phyloP scores from a whole-genome alignment of 2,888 invertebrate genomes.

The Drosophila yooni region DNA sequence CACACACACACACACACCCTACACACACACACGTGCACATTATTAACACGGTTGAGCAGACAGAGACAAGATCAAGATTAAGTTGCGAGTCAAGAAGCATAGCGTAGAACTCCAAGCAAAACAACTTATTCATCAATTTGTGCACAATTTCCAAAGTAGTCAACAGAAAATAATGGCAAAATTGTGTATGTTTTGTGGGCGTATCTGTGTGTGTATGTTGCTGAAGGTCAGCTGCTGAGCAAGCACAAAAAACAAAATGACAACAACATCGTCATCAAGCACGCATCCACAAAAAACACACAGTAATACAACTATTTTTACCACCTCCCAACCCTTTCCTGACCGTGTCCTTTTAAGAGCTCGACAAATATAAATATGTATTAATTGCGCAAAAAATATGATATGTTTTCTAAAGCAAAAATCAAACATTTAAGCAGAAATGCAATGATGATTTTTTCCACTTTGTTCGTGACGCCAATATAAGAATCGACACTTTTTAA shows the following conservation, averaged over 20 bases:
- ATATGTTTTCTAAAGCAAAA: no score
- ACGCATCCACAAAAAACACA: slow-evolving; percentile 32
- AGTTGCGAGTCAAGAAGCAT: slow-evolving; percentile 58
- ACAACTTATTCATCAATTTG: slow-evolving; percentile 72
- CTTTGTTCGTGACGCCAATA: no score
- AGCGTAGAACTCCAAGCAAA: slow-evolving; percentile 40
- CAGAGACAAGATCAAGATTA: slow-evolving; percentile 65
- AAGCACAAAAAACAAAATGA: slow-evolving; percentile 43
- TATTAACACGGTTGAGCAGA: slow-evolving; percentile 37
- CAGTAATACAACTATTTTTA: slow-evolving; percentile 4
- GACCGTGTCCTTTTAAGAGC: background rate
- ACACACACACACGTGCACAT: background rate
- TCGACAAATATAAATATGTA: background rate
- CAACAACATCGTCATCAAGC: slow-evolving; percentile 27
- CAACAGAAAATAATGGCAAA: slow-evolving; percentile 56
- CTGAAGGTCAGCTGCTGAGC: slow-evolving; percentile 63
- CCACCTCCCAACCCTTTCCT: background rate
- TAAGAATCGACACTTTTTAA: no score
- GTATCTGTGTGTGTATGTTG: slow-evolving; percentile 20
- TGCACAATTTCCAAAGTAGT: slow-evolving; percentile 66
- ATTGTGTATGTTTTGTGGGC: slow-evolving; percentile 22
- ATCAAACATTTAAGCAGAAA: no score
- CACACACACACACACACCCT: slow-evolving; percentile 18
- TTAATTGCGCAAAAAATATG: background rate
- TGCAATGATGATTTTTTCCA: no score